Evolutionary conservation across 2,888 invertebrate species (phyloP).

Genomic region (Drosophila kokeensis): DNA sequence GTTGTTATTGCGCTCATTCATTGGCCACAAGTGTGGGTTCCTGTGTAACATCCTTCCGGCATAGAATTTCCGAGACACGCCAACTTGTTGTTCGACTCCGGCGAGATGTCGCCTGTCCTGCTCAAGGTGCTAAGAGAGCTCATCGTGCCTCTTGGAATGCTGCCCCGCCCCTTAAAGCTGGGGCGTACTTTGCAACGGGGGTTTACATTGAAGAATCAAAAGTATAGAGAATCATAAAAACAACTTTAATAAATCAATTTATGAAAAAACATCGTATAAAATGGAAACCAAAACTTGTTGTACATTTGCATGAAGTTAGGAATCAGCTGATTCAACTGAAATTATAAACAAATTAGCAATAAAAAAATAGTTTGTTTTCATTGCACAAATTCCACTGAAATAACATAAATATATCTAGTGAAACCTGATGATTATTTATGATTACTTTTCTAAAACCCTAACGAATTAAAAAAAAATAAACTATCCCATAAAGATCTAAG

Average conservation of each 20-base stretch:
- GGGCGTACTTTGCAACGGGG: not conserved
- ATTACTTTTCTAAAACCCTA: too few species aligned
- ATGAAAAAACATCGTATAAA: not conserved
- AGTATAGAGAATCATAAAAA: not conserved
- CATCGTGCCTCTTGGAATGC: constrained; percentile 13
- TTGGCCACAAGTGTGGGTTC: constrained; percentile 60
- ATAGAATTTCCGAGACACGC: constrained; percentile 54
- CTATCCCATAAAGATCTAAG: too few species aligned
- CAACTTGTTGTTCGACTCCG: constrained; percentile 31
- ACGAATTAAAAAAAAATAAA: too few species aligned
- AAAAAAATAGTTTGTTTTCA: not conserved
- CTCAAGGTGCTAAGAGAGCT: constrained; percentile 39
- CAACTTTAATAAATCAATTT: not conserved
- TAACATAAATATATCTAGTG: too few species aligned
- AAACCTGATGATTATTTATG: not conserved
- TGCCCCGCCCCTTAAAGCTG: constrained; percentile 2
- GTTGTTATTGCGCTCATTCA: constrained; percentile 26
- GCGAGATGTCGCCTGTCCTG: constrained; percentile 4
- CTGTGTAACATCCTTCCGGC: constrained; percentile 70
- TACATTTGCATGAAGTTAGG: not conserved
- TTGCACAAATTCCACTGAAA: not conserved
- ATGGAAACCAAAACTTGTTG: not conserved
- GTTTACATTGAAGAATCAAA: not conserved
- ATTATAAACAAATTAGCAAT: not conserved
- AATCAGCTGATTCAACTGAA: not conserved